phyloP scores from a whole-genome alignment of 2,888 invertebrate species.

The Aricia artaxerxes region DNA sequence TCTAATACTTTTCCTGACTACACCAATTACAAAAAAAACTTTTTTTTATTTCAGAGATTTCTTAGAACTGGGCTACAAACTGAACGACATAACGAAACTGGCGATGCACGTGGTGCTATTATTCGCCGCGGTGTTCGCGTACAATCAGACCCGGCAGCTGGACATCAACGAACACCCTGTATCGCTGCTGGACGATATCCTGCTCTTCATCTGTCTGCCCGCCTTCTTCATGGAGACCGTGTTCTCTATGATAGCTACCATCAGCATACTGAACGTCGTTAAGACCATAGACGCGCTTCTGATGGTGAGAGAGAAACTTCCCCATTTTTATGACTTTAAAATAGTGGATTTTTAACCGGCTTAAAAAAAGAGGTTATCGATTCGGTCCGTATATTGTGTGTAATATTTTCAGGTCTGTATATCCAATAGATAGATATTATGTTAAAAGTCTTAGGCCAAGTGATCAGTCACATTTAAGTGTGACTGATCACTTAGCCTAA shows the following conservation, averaged over 20 bases:
- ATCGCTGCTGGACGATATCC: constrained; percentile 84
- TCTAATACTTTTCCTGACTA: neutral
- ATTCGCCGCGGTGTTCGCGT: constrained; percentile 80
- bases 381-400: no score
- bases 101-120: constrained; percentile 79
- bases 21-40: neutral
- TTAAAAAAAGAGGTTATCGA: no score
- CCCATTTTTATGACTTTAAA: no score
- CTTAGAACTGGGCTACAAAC: constrained; percentile 68
- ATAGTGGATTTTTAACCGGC: no score
- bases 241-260: constrained; percentile 84
- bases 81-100: constrained; percentile 77
- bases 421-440: no score
- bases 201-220: constrained; percentile 86
- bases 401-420: no score
- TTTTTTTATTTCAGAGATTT: constrained; percentile 64
- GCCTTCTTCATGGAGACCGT: constrained; percentile 86
- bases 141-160: constrained; percentile 82
- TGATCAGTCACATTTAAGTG: no score
- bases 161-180: constrained; percentile 84
- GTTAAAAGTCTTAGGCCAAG: no score
- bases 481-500: no score
- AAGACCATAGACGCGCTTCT: constrained; percentile 76
- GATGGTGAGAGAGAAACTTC: constrained; percentile 67
- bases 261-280: constrained; percentile 72